Base-by-base conservation (phyloP, 2,113 vertebrate species). In the Epinephelus cyanopodus region DNA sequence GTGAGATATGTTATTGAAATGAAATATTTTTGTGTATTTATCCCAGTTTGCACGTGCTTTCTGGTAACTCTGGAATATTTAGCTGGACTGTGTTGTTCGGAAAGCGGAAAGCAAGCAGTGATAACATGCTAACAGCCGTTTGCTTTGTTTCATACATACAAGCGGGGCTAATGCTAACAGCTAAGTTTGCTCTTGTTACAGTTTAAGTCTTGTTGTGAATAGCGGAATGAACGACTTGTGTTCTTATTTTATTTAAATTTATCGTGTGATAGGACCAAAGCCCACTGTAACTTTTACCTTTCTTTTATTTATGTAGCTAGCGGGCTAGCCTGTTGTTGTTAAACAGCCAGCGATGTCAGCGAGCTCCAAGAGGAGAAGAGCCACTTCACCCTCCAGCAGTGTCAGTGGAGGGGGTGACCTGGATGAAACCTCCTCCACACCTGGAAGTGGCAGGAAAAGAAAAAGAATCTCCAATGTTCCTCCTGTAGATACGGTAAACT, bases 341-440 rank as follows among this genome's bases (percentile, higher is more conserved):
- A 7, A 80, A 75, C 58, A 78, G 27, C 39, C 77, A 78, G 74
- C 76, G 47, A 90, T 91, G 93, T 92, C 93, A 84, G 96, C 98
- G 96, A 93, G 82, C 75, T 97, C 97, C 89, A 99, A 99, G 94
- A 96, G 98, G 91, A 96, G 97, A 95, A 96, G 98, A 95, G 97
- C 98, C 52, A 99, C 97, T 48, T 99, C 98, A 23, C 98, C 98
- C 68, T 99, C 97, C 91, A 98, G 98, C 93, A 99, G 98, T 23
- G 90, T 96, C 90, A 99, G 98, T 0, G 97, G 97, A 4, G 96
- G 96, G 6, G 98, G 96, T 15, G 98, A 99, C 86, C 96, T 97
- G 72, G 98, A 99, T 17, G 98, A 99, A 3, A 84, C 96, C 89
- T 95, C 97, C 10, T 97, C 96, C 0, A 94, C 94, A 62, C 97